Percentiles rank a stretch among this genome's conserved stretches.
These are phyloP conservation scores for Alosa alosa DNA, from an alignment of 2,113 vertebrate genomes.

Conservation along the genomic window DNA sequence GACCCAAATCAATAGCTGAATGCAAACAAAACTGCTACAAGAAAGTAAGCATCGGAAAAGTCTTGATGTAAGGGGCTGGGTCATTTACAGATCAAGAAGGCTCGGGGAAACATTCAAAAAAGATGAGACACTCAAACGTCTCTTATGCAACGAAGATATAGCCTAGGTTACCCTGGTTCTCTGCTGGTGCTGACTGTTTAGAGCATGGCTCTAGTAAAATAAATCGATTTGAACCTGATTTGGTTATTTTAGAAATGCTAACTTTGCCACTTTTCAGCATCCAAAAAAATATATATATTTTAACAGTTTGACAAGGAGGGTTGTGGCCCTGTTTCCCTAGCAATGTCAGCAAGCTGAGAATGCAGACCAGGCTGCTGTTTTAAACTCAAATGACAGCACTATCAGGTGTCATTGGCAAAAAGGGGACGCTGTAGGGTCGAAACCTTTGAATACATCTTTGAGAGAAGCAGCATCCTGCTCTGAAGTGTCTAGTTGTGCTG, in stretches of 20 bases:
- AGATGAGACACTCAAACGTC: background rate
- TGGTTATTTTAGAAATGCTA: background rate
- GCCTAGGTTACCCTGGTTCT: background rate
- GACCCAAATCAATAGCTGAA: background rate
- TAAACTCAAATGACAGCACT: conserved; percentile 13
- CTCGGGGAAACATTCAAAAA: background rate
- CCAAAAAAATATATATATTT: conserved; percentile 55
- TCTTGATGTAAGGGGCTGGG: background rate
- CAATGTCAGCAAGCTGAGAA: background rate
- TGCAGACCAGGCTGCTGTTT: background rate
- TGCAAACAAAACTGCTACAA: background rate
- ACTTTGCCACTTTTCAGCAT: conserved; percentile 45
- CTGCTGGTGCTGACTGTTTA: background rate
- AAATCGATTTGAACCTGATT: conserved; percentile 42
- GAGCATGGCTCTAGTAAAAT: background rate
- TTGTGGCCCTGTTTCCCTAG: background rate
- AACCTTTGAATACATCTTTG: conserved; percentile 96
- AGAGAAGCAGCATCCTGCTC: conserved; percentile 87
- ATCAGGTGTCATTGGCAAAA: conserved; percentile 83
- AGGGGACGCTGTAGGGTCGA: conserved; percentile 92
- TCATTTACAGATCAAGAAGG: background rate
- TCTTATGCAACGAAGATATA: background rate
- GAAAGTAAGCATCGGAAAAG: background rate
- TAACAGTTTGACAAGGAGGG: conserved; percentile 44
- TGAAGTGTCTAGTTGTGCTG: conserved; percentile 68